Conservation (phyloP, 1,140 invertebrate species). For the Heliconius hermathena region DNA sequence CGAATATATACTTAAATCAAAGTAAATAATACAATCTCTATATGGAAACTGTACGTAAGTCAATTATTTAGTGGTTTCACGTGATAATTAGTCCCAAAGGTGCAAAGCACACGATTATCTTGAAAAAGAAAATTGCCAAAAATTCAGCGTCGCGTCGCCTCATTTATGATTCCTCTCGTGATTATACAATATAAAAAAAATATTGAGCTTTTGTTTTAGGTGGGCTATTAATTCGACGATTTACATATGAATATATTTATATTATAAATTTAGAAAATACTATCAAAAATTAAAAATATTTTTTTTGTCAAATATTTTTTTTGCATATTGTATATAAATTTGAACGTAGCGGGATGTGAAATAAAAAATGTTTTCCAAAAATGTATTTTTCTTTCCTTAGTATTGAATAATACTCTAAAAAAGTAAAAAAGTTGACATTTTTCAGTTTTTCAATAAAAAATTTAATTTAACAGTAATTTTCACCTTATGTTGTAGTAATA, state of each 20-base stretch:
- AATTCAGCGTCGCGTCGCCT: constrained; percentile 42
- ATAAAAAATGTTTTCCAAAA: no score
- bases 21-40: no score
- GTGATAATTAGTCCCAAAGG: constrained; percentile 39
- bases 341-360: no score
- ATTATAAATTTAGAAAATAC: no score
- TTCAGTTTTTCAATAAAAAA: constrained; percentile 20
- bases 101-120: constrained; percentile 24
- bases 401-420: no score
- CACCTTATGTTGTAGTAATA: constrained; percentile 26
- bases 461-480: constrained; percentile 18
- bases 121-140: constrained; percentile 39
- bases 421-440: constrained; percentile 32
- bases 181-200: constrained; percentile 46
- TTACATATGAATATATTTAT: background rate
- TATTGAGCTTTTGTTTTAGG: constrained; percentile 36
- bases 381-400: no score
- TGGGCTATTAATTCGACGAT: constrained; percentile 18
- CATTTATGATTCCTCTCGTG: constrained; percentile 51
- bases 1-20: background rate
- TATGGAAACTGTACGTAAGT: constrained; percentile 3
- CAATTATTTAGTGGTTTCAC: constrained; percentile 4
- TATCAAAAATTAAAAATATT: no score
- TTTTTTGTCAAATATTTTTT: no score
- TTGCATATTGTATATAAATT: no score